phyloP scores from a whole-genome alignment of 2,113 vertebrate genomes.

The Eurypyga helias region DNA sequence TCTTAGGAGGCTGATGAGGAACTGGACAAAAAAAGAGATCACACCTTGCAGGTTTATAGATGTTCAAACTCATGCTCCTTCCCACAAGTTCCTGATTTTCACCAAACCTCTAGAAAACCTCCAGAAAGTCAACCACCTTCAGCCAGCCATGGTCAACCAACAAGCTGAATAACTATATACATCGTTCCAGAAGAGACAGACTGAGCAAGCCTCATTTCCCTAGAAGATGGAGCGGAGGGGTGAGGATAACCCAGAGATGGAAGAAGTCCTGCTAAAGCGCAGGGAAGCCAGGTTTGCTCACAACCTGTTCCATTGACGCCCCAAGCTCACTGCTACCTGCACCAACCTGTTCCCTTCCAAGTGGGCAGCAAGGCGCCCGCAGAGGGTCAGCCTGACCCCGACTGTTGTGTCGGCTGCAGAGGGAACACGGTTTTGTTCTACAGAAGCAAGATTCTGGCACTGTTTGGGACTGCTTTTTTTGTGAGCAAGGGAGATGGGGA shows the following conservation, averaged over 20 bases:
- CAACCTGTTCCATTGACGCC: accelerated
- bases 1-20: background rate
- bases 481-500: background rate
- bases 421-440: background rate
- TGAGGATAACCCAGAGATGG: background rate
- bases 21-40: background rate
- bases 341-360: background rate
- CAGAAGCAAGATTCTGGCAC: background rate
- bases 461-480: background rate
- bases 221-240: background rate
- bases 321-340: background rate
- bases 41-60: background rate
- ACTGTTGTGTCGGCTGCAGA: background rate
- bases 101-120: background rate
- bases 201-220: background rate
- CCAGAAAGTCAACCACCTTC: background rate
- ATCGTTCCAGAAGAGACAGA: background rate
- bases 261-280: background rate
- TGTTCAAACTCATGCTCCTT: background rate
- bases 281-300: background rate
- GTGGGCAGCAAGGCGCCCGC: accelerated
- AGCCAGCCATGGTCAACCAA: background rate
- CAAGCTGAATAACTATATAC: background rate
- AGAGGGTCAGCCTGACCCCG: background rate
- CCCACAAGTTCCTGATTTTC: background rate